A percentile compares a stretch with the other conserved stretches of the same genome.
phyloP scores from a whole-genome alignment of 2,888 invertebrate genomes.

The Philereme transversata region DNA sequence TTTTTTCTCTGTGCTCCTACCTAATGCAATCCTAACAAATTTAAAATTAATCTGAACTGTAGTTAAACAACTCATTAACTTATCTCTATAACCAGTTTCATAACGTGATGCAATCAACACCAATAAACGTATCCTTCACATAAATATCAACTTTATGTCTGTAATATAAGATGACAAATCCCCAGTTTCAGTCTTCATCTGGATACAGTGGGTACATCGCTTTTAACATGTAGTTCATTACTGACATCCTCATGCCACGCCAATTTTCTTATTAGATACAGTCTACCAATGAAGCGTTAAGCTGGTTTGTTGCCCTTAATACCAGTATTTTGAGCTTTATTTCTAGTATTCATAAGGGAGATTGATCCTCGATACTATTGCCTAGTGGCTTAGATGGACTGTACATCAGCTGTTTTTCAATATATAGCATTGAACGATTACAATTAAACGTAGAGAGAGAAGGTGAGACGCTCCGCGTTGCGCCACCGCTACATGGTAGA shows the following conservation, averaged over 20 bases:
- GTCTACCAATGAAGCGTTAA: conserved; percentile 18
- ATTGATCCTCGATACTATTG: neutral
- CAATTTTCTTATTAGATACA: conserved; percentile 39
- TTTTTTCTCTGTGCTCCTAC: too few species aligned
- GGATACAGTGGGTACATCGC: conserved; percentile 18
- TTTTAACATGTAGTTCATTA: conserved; percentile 32
- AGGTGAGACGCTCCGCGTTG: too few species aligned
- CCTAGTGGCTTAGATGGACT: neutral
- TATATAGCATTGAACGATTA: too few species aligned
- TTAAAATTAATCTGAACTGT: conserved; percentile 4
- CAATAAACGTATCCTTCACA: conserved; percentile 13
- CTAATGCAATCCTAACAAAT: neutral
- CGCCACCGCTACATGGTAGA: too few species aligned
- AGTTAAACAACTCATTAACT: conserved; percentile 21
- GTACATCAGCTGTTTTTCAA: neutral
- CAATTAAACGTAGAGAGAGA: too few species aligned
- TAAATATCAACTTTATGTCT: conserved; percentile 6
- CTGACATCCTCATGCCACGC: conserved; percentile 33
- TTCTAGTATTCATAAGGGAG: neutral
- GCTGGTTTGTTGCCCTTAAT: conserved; percentile 8
- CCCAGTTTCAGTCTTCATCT: conserved; percentile 3
- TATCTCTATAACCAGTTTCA: conserved; percentile 14
- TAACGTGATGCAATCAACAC: conserved; percentile 24
- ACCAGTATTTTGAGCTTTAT: conserved; percentile 11
- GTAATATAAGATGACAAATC: conserved; percentile 6